Evolutionary conservation across 2,797 vertebrate genomes (phyloP).

Genomic region (Echeneis naucrates): DNA sequence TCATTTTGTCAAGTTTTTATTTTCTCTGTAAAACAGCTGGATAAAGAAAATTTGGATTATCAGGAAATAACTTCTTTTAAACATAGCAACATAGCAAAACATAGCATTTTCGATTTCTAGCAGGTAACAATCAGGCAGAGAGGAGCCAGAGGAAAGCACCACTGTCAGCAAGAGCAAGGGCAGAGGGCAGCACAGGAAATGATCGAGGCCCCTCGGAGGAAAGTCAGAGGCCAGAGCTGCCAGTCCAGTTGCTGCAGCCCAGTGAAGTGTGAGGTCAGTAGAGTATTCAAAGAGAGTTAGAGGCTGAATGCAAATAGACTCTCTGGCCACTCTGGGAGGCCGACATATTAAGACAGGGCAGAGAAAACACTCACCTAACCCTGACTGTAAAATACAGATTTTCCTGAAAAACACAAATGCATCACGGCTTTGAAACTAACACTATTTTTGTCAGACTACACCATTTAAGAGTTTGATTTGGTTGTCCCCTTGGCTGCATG

Average conservation of each 20-base stretch:
- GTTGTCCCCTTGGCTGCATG: constrained; percentile 34
- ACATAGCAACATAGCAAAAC: no score
- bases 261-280: constrained; percentile 75
- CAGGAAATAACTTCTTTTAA: constrained; percentile 30
- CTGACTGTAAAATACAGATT: constrained; percentile 38
- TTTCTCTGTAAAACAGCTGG: not conserved
- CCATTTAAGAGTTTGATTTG: constrained; percentile 29
- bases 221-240: constrained; percentile 67
- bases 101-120: constrained; percentile 31
- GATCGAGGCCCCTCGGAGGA: constrained; percentile 72
- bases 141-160: constrained; percentile 70
- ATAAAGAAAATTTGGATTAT: constrained; percentile 2
- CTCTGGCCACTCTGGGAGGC: constrained; percentile 40
- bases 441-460: constrained; percentile 19
- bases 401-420: constrained; percentile 17
- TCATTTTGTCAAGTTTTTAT: constrained; percentile 2
- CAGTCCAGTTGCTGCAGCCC: constrained; percentile 72
- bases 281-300: constrained; percentile 48
- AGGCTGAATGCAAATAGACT: constrained; percentile 53
- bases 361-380: constrained; percentile 20
- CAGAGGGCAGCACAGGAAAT: constrained; percentile 81
- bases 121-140: constrained; percentile 42
- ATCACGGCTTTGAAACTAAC: not conserved
- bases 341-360: constrained; percentile 36
- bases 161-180: constrained; percentile 78